These are phyloP conservation scores for Chrysopilus asiliformis DNA, from an alignment of 2,888 invertebrate genomes.

Conservation along the genomic window DNA sequence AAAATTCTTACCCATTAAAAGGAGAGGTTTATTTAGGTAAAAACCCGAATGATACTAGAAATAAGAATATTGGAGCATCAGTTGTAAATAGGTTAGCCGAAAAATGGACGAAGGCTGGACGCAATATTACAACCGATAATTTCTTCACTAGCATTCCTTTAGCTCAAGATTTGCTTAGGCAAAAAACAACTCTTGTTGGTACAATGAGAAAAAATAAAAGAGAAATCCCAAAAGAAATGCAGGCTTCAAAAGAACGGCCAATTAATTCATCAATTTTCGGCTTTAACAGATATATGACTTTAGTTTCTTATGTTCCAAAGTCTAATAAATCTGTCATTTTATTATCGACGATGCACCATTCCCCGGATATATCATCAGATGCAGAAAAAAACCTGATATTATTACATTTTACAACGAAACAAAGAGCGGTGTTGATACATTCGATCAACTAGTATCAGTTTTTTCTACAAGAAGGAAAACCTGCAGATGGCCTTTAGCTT, in stretches of 20 bases:
- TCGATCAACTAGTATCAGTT: not conserved
- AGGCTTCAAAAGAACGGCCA: slow-evolving; percentile 6
- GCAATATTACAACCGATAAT: slow-evolving; percentile 4
- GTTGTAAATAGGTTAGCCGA: slow-evolving; percentile 4
- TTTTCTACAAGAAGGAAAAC: slow-evolving; percentile 3
- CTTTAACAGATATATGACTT: slow-evolving; percentile 12
- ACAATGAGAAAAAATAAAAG: no score
- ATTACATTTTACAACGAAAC: slow-evolving; percentile 2
- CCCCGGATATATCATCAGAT: not conserved
- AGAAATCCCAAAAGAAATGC: slow-evolving; percentile 3
- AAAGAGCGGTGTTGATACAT: slow-evolving; percentile 3
- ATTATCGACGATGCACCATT: slow-evolving; percentile 8
- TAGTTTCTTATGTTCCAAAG: slow-evolving; percentile 14
- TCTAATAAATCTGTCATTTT: slow-evolving; percentile 13
- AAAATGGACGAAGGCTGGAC: not conserved
- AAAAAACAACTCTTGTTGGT: not conserved
- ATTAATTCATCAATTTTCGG: slow-evolving; percentile 14
- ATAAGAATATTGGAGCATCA: slow-evolving; percentile 4
- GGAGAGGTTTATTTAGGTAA: slow-evolving; percentile 18
- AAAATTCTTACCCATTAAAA: slow-evolving; percentile 18
- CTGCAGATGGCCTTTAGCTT: not conserved
- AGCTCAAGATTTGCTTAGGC: not conserved
- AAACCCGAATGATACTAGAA: slow-evolving; percentile 1
- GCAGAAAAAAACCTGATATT: slow-evolving; percentile 5
- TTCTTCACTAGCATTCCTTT: slow-evolving; percentile 6